These are phyloP conservation scores for Dreissena polymorpha DNA, from an alignment of 1,140 invertebrate genomes.

Conservation along the genomic window DNA sequence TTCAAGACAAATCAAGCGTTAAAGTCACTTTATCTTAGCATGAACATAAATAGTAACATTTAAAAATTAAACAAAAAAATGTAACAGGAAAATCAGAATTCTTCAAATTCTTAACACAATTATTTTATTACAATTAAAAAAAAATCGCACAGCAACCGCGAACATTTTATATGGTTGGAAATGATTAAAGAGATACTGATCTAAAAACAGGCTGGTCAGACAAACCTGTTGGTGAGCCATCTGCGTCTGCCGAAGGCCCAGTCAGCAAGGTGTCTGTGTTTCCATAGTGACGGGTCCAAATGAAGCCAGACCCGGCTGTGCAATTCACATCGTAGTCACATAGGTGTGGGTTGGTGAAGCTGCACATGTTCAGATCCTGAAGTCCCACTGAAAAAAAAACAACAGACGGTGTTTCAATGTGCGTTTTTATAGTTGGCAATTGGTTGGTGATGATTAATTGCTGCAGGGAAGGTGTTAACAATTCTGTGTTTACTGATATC, in stretches of 20 bases:
- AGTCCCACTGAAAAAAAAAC: conserved; percentile 7
- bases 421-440: neutral
- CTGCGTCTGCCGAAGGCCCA: conserved; percentile 13
- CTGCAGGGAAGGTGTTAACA: neutral
- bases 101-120: no score
- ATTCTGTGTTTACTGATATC: neutral
- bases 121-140: no score
- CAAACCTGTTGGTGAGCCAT: conserved; percentile 5
- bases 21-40: no score
- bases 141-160: no score
- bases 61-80: no score
- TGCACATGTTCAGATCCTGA: conserved; percentile 22
- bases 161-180: neutral
- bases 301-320: conserved; percentile 21
- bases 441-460: neutral
- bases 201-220: no score
- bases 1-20: no score
- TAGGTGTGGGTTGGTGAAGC: conserved; percentile 5
- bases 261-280: neutral
- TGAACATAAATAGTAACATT: no score
- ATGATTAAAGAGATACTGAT: no score
- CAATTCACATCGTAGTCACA: conserved; percentile 16
- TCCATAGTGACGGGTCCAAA: neutral
- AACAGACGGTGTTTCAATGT: neutral
- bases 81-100: no score